A percentile compares a stretch with the other conserved stretches of the same genome.
phyloP scores from a whole-genome alignment of 2,113 vertebrate genomes.

The Calidris pugnax region DNA sequence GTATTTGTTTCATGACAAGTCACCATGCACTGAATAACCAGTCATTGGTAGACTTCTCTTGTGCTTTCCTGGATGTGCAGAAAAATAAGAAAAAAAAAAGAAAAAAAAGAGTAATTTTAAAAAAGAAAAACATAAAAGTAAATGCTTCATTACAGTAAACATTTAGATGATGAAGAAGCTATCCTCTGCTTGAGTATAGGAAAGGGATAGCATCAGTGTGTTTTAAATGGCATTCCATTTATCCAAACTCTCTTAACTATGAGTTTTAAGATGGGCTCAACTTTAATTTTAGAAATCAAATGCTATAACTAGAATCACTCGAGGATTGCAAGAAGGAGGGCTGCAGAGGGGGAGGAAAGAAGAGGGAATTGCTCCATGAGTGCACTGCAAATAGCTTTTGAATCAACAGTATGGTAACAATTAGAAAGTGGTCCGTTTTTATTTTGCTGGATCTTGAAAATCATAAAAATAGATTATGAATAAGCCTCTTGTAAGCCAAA shows the following conservation, averaged over 20 bases:
- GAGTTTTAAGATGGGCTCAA: background rate
- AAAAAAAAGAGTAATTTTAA: background rate
- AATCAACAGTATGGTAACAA: constrained; percentile 52
- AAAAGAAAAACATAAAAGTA: background rate
- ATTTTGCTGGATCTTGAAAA: constrained; percentile 56
- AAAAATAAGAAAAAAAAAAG: background rate
- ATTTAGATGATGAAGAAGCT: background rate
- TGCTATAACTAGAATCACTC: constrained; percentile 23
- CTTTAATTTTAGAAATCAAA: constrained; percentile 28
- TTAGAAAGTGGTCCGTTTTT: constrained; percentile 52
- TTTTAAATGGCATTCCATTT: background rate
- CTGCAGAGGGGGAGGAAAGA: background rate
- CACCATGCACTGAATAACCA: background rate
- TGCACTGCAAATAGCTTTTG: constrained; percentile 35
- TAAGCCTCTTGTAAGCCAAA: constrained; percentile 49
- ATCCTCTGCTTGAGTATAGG: background rate
- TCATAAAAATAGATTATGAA: constrained; percentile 65
- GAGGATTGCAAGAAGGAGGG: background rate
- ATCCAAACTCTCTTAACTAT: background rate
- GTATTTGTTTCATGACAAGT: background rate
- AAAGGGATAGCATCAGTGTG: background rate
- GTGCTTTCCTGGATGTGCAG: background rate
- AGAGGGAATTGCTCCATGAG: constrained; percentile 5
- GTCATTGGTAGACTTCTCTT: background rate
- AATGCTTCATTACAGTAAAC: background rate